Percentiles rank a stretch among this genome's conserved stretches.
Conservation (phyloP, 1,140 invertebrate genomes). For the Druon quercuslanigerum region DNA sequence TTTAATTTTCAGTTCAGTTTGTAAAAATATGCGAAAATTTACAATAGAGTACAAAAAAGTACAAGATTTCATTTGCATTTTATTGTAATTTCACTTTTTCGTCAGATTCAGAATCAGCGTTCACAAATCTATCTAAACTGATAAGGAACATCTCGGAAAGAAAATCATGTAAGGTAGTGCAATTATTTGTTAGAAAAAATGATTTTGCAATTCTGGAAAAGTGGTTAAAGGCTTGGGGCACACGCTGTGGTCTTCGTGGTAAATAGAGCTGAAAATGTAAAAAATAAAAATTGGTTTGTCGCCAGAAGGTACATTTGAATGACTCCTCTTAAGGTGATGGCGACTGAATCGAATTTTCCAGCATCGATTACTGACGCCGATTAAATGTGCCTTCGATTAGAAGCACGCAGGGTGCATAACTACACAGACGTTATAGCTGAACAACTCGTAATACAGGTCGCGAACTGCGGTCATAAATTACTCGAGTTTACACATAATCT, state of each 20-base stretch:
- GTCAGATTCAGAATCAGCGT: too few relatives aligned
- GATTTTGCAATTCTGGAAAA: background rate
- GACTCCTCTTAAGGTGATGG: conserved; percentile 23
- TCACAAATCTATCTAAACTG: too few relatives aligned
- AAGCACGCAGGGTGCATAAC: background rate
- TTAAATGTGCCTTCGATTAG: conserved; percentile 27
- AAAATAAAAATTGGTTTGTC: conserved; percentile 9
- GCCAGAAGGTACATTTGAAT: conserved; percentile 4
- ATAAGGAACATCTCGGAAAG: too few relatives aligned
- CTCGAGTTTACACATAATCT: conserved; percentile 6
- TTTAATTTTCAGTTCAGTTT: too few relatives aligned
- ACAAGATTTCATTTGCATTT: too few relatives aligned
- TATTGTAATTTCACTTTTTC: too few relatives aligned
- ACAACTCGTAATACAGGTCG: conserved; percentile 27
- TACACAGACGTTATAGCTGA: background rate
- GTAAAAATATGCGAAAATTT: too few relatives aligned
- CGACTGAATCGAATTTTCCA: conserved; percentile 24
- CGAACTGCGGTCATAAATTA: conserved; percentile 16
- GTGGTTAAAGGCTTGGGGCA: conserved; percentile 17
- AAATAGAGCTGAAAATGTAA: conserved; percentile 6
- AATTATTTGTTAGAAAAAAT: too few relatives aligned
- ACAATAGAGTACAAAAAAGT: too few relatives aligned
- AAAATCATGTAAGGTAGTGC: too few relatives aligned
- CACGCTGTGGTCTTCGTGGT: background rate
- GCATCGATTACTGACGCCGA: conserved; percentile 15